Evolutionary conservation across 2,797 vertebrate genomes (phyloP).

Genomic region (Avahi laniger): DNA sequence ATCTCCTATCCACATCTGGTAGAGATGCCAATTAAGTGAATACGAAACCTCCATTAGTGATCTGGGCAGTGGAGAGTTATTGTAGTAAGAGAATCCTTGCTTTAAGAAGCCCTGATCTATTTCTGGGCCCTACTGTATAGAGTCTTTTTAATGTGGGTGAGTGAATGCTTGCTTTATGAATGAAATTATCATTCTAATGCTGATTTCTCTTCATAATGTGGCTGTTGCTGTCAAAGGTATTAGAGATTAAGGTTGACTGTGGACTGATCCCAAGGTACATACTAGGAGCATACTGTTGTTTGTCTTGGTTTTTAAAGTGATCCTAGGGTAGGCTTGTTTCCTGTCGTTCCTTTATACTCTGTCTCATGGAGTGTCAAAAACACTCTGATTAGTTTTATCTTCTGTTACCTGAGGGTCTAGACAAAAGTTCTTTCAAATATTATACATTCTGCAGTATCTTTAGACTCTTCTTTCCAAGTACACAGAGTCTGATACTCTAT

Average conservation of each 20-base stretch:
- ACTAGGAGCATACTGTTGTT: conserved; percentile 25
- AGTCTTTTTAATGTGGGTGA: not conserved
- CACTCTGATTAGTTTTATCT: not conserved
- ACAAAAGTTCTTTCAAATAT: not conserved
- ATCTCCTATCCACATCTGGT: not conserved
- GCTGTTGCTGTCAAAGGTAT: not conserved
- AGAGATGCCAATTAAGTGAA: not conserved
- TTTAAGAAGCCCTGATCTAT: not conserved
- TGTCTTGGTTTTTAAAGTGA: conserved; percentile 51
- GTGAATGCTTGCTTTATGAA: not conserved
- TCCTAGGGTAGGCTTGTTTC: not conserved
- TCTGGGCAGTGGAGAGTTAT: not conserved
- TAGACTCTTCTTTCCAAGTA: not conserved
- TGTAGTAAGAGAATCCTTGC: not conserved
- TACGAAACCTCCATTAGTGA: not conserved
- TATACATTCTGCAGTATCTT: not conserved
- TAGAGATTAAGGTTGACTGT: conserved; percentile 9
- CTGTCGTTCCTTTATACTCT: not conserved
- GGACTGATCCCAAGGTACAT: not conserved
- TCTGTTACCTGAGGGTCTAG: not conserved
- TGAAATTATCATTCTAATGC: conserved; percentile 2
- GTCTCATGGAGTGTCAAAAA: not conserved
- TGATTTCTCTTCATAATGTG: not conserved
- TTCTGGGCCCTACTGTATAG: not conserved
- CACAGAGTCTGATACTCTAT: not conserved